phyloP scores from a whole-genome alignment of 1,140 invertebrate species.

The Magallana gigas region DNA sequence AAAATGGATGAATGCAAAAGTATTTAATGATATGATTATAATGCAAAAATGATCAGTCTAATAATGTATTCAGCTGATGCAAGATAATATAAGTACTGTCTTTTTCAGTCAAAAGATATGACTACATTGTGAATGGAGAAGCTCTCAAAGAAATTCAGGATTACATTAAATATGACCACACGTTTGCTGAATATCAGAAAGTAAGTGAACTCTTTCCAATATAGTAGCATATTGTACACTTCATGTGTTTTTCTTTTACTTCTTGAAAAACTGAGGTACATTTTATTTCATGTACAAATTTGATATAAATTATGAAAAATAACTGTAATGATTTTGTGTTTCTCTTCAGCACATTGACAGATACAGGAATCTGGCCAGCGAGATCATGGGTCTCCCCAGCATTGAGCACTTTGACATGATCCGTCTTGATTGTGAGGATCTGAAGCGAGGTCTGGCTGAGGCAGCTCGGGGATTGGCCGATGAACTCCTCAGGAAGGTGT shows the following conservation, averaged over 20 bases:
- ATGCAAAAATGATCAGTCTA: too few relatives aligned
- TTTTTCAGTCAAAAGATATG: slow-evolving; percentile 77
- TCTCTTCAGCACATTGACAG: slow-evolving; percentile 76
- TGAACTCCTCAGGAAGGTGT: slow-evolving; percentile 74
- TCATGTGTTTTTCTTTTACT: too few relatives aligned
- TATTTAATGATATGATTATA: too few relatives aligned
- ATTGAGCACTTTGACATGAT: slow-evolving; percentile 79
- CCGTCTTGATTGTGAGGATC: slow-evolving; percentile 77
- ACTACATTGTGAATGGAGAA: slow-evolving; percentile 78
- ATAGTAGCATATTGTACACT: not conserved
- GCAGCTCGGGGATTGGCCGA: slow-evolving; percentile 72
- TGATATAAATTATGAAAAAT: too few relatives aligned
- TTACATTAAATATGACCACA: slow-evolving; percentile 77
- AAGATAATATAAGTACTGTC: not conserved
- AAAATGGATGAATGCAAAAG: too few relatives aligned
- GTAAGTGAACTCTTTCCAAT: slow-evolving; percentile 58
- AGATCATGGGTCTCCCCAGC: slow-evolving; percentile 77
- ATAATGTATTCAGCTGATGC: too few relatives aligned
- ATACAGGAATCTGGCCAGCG: slow-evolving; percentile 73
- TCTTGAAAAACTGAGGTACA: too few relatives aligned
- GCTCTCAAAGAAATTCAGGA: slow-evolving; percentile 74
- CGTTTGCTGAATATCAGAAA: slow-evolving; percentile 78
- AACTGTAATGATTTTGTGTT: not conserved
- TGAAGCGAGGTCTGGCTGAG: slow-evolving; percentile 76
- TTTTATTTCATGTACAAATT: too few relatives aligned